Percentiles rank a stretch among this genome's conserved stretches.
Evolutionary conservation across 2,113 vertebrate species (phyloP).

Genomic region (Glaucidium brasilianum): DNA sequence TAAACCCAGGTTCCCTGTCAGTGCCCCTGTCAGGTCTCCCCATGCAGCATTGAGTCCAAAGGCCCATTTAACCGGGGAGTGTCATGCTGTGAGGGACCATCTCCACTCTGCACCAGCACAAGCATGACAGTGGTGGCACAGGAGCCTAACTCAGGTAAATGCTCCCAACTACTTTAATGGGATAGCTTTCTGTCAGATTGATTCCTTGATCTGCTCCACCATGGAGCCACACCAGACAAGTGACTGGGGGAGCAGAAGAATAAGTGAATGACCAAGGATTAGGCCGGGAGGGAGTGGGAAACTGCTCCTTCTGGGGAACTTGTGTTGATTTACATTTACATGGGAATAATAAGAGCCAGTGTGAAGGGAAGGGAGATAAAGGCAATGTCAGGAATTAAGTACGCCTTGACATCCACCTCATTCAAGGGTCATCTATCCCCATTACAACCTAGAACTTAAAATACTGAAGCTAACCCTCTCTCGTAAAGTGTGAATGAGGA

Average conservation of each 20-base stretch:
- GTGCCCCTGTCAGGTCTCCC: not conserved
- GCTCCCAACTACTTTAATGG: not conserved
- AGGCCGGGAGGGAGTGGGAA: not conserved
- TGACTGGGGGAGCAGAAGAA: not conserved
- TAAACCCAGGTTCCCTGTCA: not conserved
- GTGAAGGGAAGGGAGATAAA: not conserved
- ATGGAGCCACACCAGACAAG: not conserved
- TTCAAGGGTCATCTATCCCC: not conserved
- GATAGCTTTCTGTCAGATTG: not conserved
- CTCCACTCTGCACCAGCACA: not conserved
- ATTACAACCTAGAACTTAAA: not conserved
- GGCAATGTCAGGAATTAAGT: not conserved
- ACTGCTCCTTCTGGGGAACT: not conserved
- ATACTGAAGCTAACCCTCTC: not conserved
- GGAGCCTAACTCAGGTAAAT: not conserved
- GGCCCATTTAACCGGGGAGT: fast-evolving
- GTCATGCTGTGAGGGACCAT: not conserved
- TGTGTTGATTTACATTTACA: not conserved
- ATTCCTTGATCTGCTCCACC: not conserved
- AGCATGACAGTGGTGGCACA: not conserved
- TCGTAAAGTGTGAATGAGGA: not conserved
- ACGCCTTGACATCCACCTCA: not conserved
- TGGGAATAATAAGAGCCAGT: not conserved
- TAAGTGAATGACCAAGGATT: not conserved
- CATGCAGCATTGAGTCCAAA: fast-evolving